Evolutionary conservation across 2,797 vertebrate species (phyloP), one percentile per base, ranked within the genome.

Genomic region (Momotus momota): DNA sequence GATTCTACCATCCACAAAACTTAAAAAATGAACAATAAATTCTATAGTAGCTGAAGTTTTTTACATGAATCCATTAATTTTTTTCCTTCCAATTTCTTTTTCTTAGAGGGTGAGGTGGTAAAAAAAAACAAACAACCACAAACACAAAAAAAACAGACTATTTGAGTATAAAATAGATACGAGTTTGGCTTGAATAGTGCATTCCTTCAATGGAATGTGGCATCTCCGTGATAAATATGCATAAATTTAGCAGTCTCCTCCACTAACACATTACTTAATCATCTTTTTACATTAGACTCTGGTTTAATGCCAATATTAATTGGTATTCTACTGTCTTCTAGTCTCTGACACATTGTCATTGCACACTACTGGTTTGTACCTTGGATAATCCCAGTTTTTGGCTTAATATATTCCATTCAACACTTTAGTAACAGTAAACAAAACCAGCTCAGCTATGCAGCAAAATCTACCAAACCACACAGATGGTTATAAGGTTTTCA

Each of bases 291-390:
- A 94, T 75, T 88, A 87, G 43, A 61, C 58, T 78, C 84, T 94
- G 93, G 90, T 93, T 91, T 94, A 98, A 96, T 97, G 96, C 91
- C 97, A 98, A 98, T 98, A 98, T 97, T 94, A 98, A 98, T 98
- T 97, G 96, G 26, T 81, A 98, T 98, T 91, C 88, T 95, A 98
- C 98, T 98, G 97, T 97, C 92, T 97, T 97, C 97, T 98, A 96
- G 92, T 96, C 97, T 97, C 97, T 97, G 95, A 98, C 95, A 98
- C 95, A 83, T 93, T 98, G 97, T 98, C 98, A 98, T 97, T 98
- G 93, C 97, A 90, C 88, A 94, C 97, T 97, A 98, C 98, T 98
- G 98, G 99, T 99, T 98, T 98, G 98, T 98, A 98, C 97, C 96
- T 98, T 97, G 96, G 90, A 95, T 88, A 96, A 96, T 95, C 92